Base-by-base conservation (phyloP, 2,888 invertebrate genomes). In the Hyalella azteca region DNA sequence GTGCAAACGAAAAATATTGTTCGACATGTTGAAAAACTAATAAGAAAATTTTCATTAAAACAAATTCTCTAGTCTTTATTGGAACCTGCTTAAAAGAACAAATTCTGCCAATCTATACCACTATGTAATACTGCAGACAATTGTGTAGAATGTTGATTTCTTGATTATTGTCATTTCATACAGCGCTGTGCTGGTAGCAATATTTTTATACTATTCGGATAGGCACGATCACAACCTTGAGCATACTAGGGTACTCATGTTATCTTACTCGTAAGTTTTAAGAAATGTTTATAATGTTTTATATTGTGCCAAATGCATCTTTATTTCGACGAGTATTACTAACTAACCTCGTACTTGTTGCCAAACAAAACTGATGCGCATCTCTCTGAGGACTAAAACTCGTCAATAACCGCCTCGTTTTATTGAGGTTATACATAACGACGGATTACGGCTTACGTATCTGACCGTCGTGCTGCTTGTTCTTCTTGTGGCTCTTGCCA, bases 231-330 rank as follows among this genome's bases (percentile, higher is more conserved):
- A 66, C 66, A 66, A 66, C 32, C 66, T 26, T 66, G 66, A 66
- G 36, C 66, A 66, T 66, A 66, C 66, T 66, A 36, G 32, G 29
- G 15, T 36, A 66, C 66, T 66, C 66, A 29, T 66, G 66, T 66
- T 66, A 66, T 66, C 66, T 32, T 66, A 66, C 66, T 66, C 66
- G 32, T 66, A 36, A 66, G 36, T n/a, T 36, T 19, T 66, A 66
- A 66, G 66, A 66, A 66, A 66, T 66, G 66, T 66, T 66, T 66
- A 66, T 66, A 66, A 66, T 75, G 40, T 75, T 75, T 45, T 75
- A 75, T 75, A 75, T 75, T 45, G 75, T 75, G 75, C 75, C 75
- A 75, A 75, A 75, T 75, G 45, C 75, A 75, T 75, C 75, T 75
- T 45, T 75, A 45, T 75, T 75, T 66, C 66, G 19, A 39, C 32